Conservation (phyloP, 2,888 invertebrate genomes). For the Yponomeuta cagnagella region DNA sequence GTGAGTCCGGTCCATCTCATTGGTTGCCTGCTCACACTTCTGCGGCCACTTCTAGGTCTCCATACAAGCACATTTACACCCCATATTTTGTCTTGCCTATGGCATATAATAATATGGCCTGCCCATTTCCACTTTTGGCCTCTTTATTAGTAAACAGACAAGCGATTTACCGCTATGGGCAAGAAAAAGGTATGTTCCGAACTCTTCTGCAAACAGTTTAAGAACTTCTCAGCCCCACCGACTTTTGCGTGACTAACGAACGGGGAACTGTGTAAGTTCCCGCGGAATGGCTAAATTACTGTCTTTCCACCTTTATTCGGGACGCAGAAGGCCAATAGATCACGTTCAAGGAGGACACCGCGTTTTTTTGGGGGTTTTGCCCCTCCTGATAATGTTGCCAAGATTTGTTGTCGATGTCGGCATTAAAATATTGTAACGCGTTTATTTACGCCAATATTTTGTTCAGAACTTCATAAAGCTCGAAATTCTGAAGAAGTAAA, state of each 20-base stretch:
- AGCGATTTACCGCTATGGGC: no score
- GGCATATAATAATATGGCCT: no score
- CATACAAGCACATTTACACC: no score
- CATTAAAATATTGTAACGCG: no score
- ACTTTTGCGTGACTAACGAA: background rate
- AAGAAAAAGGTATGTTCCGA: background rate
- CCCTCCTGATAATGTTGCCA: background rate
- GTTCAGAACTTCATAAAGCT: no score
- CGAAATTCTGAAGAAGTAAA: no score
- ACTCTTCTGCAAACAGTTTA: background rate
- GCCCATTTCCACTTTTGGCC: no score
- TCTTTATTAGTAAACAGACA: no score
- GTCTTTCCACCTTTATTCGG: background rate
- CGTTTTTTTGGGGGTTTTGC: background rate
- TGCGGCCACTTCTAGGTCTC: no score
- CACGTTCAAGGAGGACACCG: conserved; percentile 29
- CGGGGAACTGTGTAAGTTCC: background rate
- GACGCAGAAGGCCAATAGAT: conserved; percentile 32
- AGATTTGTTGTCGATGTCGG: no score
- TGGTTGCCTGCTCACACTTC: background rate
- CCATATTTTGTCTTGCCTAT: no score
- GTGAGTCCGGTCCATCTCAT: background rate
- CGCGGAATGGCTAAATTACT: conserved; percentile 8
- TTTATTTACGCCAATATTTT: no score
- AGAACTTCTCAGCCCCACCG: background rate